Conservation (phyloP, 1,140 invertebrate genomes). For the Andricus grossulariae region DNA sequence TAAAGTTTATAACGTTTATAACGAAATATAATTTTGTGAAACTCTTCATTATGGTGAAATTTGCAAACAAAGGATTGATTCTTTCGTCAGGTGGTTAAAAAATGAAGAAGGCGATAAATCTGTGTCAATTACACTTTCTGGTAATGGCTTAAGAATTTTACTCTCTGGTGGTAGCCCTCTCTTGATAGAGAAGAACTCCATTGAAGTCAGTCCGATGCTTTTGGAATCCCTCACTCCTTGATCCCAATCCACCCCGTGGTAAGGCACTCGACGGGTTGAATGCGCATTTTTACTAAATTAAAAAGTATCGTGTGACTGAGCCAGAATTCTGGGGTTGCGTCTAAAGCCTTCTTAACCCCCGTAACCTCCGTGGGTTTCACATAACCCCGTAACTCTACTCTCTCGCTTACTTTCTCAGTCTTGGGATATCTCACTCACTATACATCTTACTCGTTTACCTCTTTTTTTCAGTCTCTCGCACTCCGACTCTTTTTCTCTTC, state of each 20-base stretch:
- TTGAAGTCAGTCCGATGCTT: conserved; percentile 61
- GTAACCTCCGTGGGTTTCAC: conserved; percentile 39
- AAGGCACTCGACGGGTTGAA: conserved; percentile 67
- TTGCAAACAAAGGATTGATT: not conserved
- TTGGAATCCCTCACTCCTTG: conserved; percentile 45
- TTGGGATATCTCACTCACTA: conserved; percentile 29
- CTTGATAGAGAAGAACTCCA: conserved; percentile 54
- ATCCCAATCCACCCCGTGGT: conserved; percentile 54
- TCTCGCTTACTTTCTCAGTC: conserved; percentile 45
- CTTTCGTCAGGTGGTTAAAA: conserved; percentile 47
- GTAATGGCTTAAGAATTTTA: conserved; percentile 57
- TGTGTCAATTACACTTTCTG: conserved; percentile 65
- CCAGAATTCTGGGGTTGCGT: conserved; percentile 62
- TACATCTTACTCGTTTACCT: conserved; percentile 55
- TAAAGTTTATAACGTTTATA: not conserved
- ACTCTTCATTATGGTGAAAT: not conserved
- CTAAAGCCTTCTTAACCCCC: conserved; percentile 71
- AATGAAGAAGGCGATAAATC: conserved; percentile 64
- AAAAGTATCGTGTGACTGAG: conserved; percentile 74
- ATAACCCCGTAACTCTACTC: conserved; percentile 40
- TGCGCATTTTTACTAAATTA: conserved; percentile 76
- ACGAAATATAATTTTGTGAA: not conserved
- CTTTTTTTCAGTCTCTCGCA: conserved; percentile 50
- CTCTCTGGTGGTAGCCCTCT: conserved; percentile 44
- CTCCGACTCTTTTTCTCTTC: conserved; percentile 46